Conservation (phyloP, 2,888 invertebrate genomes). For the Mactromeris polynyma region DNA sequence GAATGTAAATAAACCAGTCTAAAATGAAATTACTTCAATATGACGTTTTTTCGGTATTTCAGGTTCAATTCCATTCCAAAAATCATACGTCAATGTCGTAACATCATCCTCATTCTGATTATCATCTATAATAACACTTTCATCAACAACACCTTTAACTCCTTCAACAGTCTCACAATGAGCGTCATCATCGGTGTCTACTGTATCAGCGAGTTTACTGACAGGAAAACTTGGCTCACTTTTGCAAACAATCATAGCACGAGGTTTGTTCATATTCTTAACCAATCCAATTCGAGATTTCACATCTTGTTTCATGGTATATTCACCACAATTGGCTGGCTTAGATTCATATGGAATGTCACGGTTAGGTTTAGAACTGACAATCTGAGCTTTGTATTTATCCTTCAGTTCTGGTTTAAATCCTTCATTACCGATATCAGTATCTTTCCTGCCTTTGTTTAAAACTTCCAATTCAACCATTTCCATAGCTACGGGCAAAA, state of each 20-base stretch:
- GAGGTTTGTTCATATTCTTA: not conserved
- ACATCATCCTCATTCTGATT: constrained; percentile 16
- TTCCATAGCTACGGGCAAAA: not conserved
- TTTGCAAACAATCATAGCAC: not conserved
- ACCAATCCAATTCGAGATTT: not conserved
- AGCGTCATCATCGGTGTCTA: not conserved
- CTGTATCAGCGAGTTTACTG: not conserved
- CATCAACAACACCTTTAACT: not conserved
- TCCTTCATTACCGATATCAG: not conserved
- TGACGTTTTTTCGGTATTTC: not conserved
- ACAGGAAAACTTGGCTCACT: not conserved
- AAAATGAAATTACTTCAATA: constrained; percentile 4
- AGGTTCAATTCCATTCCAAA: not conserved
- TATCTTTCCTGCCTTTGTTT: not conserved
- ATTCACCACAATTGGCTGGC: not conserved
- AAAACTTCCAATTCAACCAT: not conserved
- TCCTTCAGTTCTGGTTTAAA: not conserved
- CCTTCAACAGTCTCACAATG: not conserved
- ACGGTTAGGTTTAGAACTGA: not conserved
- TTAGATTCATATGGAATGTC: not conserved
- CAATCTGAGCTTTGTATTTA: not conserved
- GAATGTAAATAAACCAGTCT: too few species aligned
- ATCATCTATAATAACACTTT: not conserved
- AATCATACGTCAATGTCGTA: not conserved
- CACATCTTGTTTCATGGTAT: not conserved